Percentiles rank a stretch among this genome's conserved stretches.
Evolutionary conservation across 2,888 invertebrate species (phyloP).

Genomic region (Odontothrips loti): DNA sequence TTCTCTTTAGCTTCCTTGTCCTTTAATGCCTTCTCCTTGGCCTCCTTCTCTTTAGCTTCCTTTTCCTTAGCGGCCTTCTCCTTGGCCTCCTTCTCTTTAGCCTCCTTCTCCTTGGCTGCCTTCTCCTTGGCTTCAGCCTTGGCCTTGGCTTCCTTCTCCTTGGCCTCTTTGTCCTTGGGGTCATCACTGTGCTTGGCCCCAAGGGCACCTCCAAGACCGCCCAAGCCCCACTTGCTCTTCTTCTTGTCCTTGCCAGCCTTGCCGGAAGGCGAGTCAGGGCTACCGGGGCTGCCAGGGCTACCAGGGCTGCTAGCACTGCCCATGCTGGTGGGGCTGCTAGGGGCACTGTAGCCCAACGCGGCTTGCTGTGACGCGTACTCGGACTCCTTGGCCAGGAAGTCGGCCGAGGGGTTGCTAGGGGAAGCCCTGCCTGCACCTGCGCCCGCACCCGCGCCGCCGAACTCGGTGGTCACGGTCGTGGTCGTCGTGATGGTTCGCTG

Average conservation of each 20-base stretch:
- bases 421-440: background rate
- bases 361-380: constrained; percentile 16
- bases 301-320: constrained; percentile 43
- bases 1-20: constrained; percentile 7
- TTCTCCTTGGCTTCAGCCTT: constrained; percentile 15
- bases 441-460: background rate
- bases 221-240: constrained; percentile 42
- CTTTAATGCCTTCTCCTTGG: constrained; percentile 29
- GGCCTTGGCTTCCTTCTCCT: background rate
- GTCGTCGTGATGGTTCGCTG: background rate
- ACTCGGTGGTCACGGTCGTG: background rate
- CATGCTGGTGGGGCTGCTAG: constrained; percentile 27
- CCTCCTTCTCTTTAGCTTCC: constrained; percentile 27
- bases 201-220: constrained; percentile 26
- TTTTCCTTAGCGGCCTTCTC: constrained; percentile 31
- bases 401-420: background rate
- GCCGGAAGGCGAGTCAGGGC: constrained; percentile 44
- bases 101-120: constrained; percentile 34
- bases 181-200: constrained; percentile 28
- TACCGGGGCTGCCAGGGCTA: constrained; percentile 34
- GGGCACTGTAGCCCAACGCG: constrained; percentile 26
- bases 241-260: constrained; percentile 44
- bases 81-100: constrained; percentile 32
- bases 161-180: constrained; percentile 17
- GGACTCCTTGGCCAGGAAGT: constrained; percentile 16